A percentile compares a stretch with the other conserved stretches of the same genome.
Conservation (phyloP, 2,797 vertebrate genomes). For the Sebastes vulpes region DNA sequence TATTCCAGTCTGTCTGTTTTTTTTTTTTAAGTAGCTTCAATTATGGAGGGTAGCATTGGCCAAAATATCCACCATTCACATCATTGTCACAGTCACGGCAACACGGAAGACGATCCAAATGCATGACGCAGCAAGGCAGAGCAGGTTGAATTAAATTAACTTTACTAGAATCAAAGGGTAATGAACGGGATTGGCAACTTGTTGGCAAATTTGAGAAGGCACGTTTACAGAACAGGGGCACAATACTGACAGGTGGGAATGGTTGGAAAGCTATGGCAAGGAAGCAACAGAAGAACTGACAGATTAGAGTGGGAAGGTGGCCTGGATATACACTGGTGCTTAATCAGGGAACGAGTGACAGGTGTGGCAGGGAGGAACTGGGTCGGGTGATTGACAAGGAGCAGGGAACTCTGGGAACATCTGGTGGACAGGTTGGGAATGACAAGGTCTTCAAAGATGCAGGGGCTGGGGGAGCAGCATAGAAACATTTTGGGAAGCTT, state of each 20-base stretch:
- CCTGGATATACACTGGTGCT: not conserved
- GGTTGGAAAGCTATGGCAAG: not conserved
- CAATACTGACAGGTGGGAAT: not conserved
- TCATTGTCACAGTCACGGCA: not conserved
- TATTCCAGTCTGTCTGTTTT: not conserved
- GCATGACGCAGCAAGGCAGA: not conserved
- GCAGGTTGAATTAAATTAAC: not conserved
- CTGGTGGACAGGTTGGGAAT: not conserved
- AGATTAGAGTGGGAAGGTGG: too few species aligned
- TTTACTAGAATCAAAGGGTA: not conserved
- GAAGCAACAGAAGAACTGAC: not conserved
- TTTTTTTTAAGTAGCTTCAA: not conserved
- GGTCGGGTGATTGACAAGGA: not conserved
- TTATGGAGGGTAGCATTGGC: not conserved
- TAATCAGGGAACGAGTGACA: not conserved
- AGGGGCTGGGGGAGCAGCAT: not conserved
- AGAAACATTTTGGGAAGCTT: not conserved
- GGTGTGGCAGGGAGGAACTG: not conserved
- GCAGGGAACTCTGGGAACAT: not conserved
- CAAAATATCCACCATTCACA: not conserved
- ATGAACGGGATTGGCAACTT: not conserved
- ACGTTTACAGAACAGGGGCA: not conserved
- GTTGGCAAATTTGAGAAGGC: too few species aligned
- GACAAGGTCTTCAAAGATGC: not conserved
- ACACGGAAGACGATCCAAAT: not conserved